Conservation (phyloP, 2,888 invertebrate genomes). For the Coenonympha arcania region DNA sequence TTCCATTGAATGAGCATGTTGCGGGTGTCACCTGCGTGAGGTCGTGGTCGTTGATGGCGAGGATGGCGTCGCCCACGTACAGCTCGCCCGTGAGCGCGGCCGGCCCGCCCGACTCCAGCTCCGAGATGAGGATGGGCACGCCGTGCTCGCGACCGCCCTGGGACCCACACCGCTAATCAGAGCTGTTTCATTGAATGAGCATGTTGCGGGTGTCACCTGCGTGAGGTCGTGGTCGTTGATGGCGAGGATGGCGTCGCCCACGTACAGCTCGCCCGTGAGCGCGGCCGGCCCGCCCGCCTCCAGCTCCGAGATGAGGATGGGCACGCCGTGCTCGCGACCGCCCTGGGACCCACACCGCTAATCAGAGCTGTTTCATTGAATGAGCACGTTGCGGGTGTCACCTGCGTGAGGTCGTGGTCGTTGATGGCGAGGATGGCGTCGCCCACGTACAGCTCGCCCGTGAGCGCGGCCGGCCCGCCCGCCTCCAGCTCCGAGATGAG, state of each 20-base stretch:
- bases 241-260: constrained; percentile 88
- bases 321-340: constrained; percentile 89
- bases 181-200: too few relatives aligned
- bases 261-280: constrained; percentile 80
- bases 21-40: constrained; percentile 75
- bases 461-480: constrained; percentile 84
- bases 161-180: too few relatives aligned
- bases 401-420: constrained; percentile 82
- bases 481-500: constrained; percentile 86
- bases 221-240: constrained; percentile 86
- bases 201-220: constrained; percentile 70
- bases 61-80: constrained; percentile 88
- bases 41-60: constrained; percentile 85
- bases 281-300: constrained; percentile 85
- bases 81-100: constrained; percentile 82
- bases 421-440: constrained; percentile 89
- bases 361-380: too few relatives aligned
- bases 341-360: constrained; percentile 76
- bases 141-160: constrained; percentile 91
- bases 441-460: constrained; percentile 83
- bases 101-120: constrained; percentile 84
- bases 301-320: constrained; percentile 88
- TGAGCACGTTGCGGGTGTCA: constrained; percentile 49
- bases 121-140: constrained; percentile 88
- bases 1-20: too few relatives aligned